A percentile compares a stretch with the other conserved stretches of the same genome.
Evolutionary conservation across 1,140 invertebrate species (phyloP).

Genomic region (Eufriesea mexicana): DNA sequence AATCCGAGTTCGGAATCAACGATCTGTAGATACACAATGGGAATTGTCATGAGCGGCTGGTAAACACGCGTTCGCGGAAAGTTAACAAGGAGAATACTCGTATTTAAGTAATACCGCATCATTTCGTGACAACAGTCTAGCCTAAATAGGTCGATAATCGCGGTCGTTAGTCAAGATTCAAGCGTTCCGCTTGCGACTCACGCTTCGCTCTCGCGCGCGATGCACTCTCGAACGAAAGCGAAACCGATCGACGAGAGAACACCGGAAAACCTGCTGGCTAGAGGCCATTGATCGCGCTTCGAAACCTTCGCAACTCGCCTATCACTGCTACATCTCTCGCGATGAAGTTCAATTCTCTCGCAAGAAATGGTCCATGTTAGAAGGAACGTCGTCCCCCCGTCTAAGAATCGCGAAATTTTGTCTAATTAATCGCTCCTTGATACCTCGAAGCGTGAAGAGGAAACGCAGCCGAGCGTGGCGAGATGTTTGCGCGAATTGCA

Average conservation of each 20-base stretch:
- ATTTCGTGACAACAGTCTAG: not conserved
- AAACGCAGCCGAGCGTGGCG: too few relatives aligned
- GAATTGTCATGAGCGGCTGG: too few relatives aligned
- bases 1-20: too few relatives aligned
- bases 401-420: not conserved
- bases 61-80: too few relatives aligned
- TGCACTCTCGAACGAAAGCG: constrained; percentile 41
- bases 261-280: not conserved
- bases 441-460: not conserved
- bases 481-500: not conserved
- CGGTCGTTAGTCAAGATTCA: not conserved
- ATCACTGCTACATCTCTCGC: not conserved
- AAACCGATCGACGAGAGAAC: constrained; percentile 24
- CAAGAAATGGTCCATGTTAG: not conserved
- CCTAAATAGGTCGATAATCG: not conserved
- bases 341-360: not conserved
- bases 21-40: too few relatives aligned
- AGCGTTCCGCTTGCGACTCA: not conserved
- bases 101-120: too few relatives aligned
- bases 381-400: not conserved
- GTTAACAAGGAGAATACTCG: too few relatives aligned
- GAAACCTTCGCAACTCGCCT: not conserved
- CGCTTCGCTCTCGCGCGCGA: not conserved
- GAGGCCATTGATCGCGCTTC: constrained; percentile 9
- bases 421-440: constrained; percentile 6